A percentile compares a stretch with the other conserved stretches of the same genome.
Evolutionary conservation across 1,140 invertebrate genomes (phyloP).

Genomic region (Sinella curviseta): DNA sequence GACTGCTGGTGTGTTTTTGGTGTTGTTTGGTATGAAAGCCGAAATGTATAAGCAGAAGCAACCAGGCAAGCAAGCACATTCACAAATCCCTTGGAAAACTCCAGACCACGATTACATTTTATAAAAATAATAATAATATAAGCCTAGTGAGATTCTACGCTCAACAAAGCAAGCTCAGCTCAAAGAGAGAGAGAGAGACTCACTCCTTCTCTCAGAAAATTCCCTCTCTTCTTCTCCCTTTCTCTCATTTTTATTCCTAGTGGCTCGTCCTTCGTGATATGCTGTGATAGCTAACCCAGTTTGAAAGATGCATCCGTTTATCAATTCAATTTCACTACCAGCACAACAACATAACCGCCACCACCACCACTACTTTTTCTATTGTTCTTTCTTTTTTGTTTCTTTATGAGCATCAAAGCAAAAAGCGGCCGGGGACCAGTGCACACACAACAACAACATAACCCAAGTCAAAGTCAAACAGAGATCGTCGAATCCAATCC

Average conservation of each 20-base stretch:
- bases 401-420: slow-evolving; percentile 19
- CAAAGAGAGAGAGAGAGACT: background rate
- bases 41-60: background rate
- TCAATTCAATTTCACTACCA: slow-evolving; percentile 4
- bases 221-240: background rate
- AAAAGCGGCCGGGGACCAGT: background rate
- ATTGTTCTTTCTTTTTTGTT: background rate
- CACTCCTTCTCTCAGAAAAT: background rate
- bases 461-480: background rate
- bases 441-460: background rate
- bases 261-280: background rate
- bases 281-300: slow-evolving; percentile 12
- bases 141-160: background rate
- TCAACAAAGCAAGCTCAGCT: background rate
- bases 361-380: background rate
- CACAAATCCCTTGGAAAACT: slow-evolving; percentile 13
- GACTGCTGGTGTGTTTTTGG: background rate
- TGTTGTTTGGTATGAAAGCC: background rate
- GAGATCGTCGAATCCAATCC: background rate
- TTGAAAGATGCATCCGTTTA: slow-evolving; percentile 16
- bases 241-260: background rate
- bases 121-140: background rate
- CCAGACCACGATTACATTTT: slow-evolving; percentile 6
- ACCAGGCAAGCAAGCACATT: background rate
- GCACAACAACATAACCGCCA: background rate